Base-by-base conservation (phyloP, 2,888 invertebrate genomes). In the Melipona beecheii region DNA sequence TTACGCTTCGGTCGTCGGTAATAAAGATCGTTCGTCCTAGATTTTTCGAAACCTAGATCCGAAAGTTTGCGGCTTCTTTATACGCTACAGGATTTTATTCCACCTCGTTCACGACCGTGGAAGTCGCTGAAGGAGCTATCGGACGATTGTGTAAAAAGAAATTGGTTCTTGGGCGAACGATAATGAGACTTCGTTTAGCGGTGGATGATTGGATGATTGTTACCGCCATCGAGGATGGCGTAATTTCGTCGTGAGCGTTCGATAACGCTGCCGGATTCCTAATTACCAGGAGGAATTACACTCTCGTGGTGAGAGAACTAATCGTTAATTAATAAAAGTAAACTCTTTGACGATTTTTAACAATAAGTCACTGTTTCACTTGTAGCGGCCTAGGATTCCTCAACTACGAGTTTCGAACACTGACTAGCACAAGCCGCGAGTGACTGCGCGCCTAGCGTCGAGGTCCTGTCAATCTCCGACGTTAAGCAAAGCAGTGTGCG, bases 111-210 rank as follows among this genome's bases (percentile, higher is more conserved):
- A 60, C 72, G 75, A 52, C 71, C 70, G 64, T 62, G 43, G 64
- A 36, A 70, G 62, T 52, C 68, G 84, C 65, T 27, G 71, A 81
- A 75, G 74, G 68, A 84, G 77, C 75, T 81, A 85, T 85, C 84
- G 19, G 81, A 77, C 69, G 75, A 83, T 83, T 75, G 83, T 75
- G 54, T 68, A 84, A 84, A 81, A 84, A 77, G 85, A 75, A 84
- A 85, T 85, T 85, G 85, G 74, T 72, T 81, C 81, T 81, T 43
- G 66, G 75, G 36, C 43, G 73, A 80, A 80, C 84, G 75, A 69
- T 85, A 85, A 85, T 80, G 84, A 80, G 80, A 84, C 69, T 84
- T 74, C 72, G 71, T 75, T 31, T 60, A 49, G 43, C 21, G 73
- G 64, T 70, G 73, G 80, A 79, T 72, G 79, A 80, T 76, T 60